Percentiles rank a stretch among this genome's conserved stretches.
phyloP scores from a whole-genome alignment of 30 jellyfish, hydroid and myxozoan species.

The Rhopilema esculentum region DNA sequence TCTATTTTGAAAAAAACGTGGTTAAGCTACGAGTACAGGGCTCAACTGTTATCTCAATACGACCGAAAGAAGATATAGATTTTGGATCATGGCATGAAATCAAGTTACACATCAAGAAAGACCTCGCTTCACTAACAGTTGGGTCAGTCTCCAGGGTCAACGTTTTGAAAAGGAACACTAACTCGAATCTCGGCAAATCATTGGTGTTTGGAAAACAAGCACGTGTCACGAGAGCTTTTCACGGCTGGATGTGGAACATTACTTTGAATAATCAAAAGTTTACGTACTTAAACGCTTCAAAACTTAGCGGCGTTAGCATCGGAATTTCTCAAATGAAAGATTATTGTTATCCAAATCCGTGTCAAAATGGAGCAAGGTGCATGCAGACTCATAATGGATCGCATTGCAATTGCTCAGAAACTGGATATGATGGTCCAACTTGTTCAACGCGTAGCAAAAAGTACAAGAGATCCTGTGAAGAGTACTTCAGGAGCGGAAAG shows the following conservation, averaged over 20 bases:
- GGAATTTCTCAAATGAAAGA: conserved; percentile 72
- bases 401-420: conserved; percentile 77
- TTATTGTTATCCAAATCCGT: conserved; percentile 86
- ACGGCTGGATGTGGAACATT: conserved; percentile 63
- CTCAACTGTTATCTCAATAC: conserved; percentile 2
- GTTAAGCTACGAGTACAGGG: conserved; percentile 48
- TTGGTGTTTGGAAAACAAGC: conserved; percentile 43
- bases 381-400: conserved; percentile 61
- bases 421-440: conserved; percentile 62
- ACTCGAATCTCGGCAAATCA: not conserved
- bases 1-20: conserved; percentile 66
- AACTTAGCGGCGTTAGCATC: conserved; percentile 18
- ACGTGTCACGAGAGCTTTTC: conserved; percentile 11
- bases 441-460: conserved; percentile 49
- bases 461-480: conserved; percentile 66
- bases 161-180: not conserved
- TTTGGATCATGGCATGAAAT: conserved; percentile 78
- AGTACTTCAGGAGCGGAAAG: conserved; percentile 66
- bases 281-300: conserved; percentile 33
- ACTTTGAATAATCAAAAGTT: conserved; percentile 23
- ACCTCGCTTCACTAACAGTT: conserved; percentile 10
- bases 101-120: conserved; percentile 3
- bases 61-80: conserved; percentile 61
- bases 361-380: conserved; percentile 82
- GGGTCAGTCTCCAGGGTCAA: conserved; percentile 12